Evolutionary conservation across 2,113 vertebrate genomes (phyloP), one percentile per base, ranked within the genome.

Genomic region (Poeciliopsis occidentalis): DNA sequence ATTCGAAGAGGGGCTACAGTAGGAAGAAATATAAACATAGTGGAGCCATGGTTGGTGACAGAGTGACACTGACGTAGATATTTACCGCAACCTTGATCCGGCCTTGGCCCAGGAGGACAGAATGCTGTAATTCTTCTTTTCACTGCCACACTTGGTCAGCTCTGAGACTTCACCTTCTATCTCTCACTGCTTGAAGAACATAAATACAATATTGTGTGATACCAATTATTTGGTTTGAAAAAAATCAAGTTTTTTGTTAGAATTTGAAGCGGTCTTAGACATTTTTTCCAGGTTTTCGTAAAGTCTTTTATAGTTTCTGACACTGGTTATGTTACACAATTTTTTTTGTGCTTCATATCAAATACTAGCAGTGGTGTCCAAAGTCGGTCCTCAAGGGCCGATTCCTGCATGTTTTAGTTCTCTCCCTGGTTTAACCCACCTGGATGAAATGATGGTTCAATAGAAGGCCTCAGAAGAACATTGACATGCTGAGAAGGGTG

Each of bases 21-120:
- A 6, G 60, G 64, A 22, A 30, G 67, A 57, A 8, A 7, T 30
- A 61, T 62, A 71, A 75, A 80, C 70, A 15, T 44, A 54, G 32
- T 79, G 82, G 81, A 44, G 67, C 66, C 54, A 64, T 44, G 32
- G 51, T 60, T 62, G 83, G 69, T 63, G 76, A 83, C 78, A 76
- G 51, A 12, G 70, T 88, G 81, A 88, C 79, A 87, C 41, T 91
- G 87, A 88, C 24, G 29, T 75, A 80, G 47, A 82, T 70, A 77
- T 87, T 91, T 82, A 80, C 80, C 17, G 26, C 79, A 84, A 80
- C 75, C 78, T 85, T 34, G 1, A 31, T 8, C 30, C 3, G 65
- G 69, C 62, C 76, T 78, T 60, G 84, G 71, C 79, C 62, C 66
- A n/a, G 67, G 80, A 68, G 19, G 69, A 64, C 63, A 41, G 12